Evolutionary conservation across 2,888 invertebrate species (phyloP), one percentile per base, ranked within the genome.

Genomic region (Hesperia comma): DNA sequence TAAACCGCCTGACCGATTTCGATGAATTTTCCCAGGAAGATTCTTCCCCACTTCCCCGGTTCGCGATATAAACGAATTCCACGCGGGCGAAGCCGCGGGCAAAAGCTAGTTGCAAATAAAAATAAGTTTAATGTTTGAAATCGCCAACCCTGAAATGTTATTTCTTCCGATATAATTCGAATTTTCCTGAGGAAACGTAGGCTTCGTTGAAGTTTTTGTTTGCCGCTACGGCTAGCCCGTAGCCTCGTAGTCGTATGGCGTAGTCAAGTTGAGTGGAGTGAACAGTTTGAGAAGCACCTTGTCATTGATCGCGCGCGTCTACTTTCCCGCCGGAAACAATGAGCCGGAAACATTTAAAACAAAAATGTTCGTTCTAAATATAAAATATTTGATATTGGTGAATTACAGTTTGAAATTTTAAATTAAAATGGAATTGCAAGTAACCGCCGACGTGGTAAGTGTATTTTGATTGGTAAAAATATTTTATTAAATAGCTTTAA

Each of bases 381-480:
- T n/a, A 33, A 37, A 49, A 5, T 46, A 41, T 55, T 0, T 33
- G 10, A 12, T 6, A n/a, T 7, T 17, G 12, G 40, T 7, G 14
- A 51, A 8, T 51, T 57, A 19, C 6, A 26, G 26, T 51, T n/a
- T 41, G 51, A n/a, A 53, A 32, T n/a, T 41, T 64, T 41, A 14
- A 58, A 41, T 57, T 58, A 64, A 17, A 72, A 71, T 74, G 67
- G 78, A 76, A 76, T 87, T 92, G 88, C 89, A 92, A 82, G 80
- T 90, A 61, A 86, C 85, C 75, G 92, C 86, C 61, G 92, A 92
- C 68, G 90, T 92, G 85, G 91, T 92, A 70, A 87, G 91, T 77
- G 75, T 54, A 40, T 15, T 40, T 56, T 12, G 49, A 37, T 8
- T 7, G 10, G 10, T 37, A 10, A 3, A 12, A 33, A 33, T 33